Percentiles rank a stretch among this genome's conserved stretches.
Conservation (phyloP, 2,888 invertebrate species). For the Clanis bilineata region DNA sequence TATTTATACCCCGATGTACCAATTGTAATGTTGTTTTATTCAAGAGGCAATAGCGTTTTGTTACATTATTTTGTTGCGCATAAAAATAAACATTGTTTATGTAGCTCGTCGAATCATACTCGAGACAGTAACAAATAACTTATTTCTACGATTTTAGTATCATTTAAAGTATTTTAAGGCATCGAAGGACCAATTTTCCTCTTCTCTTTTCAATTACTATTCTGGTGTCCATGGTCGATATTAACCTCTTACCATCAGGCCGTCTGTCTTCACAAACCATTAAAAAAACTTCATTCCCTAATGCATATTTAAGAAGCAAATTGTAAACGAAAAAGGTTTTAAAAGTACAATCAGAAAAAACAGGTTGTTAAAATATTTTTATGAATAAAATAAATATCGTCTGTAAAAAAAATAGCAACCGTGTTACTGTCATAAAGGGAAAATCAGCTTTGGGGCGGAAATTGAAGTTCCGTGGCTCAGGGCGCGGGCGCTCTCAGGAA, state of each 20-base stretch:
- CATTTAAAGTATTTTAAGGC: too few species aligned
- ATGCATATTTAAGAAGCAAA: too few species aligned
- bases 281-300: too few species aligned
- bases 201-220: too few species aligned
- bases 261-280: not conserved
- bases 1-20: conserved; percentile 12
- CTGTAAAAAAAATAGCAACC: conserved; percentile 42
- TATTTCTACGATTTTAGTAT: too few species aligned
- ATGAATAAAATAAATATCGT: conserved; percentile 48
- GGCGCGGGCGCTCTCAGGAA: conserved; percentile 62
- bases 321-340: not conserved
- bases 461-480: conserved; percentile 70
- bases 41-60: not conserved
- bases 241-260: not conserved
- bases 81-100: conserved; percentile 15
- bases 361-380: conserved; percentile 11
- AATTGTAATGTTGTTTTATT: conserved; percentile 21
- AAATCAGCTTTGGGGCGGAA: conserved; percentile 69
- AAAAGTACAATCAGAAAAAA: not conserved
- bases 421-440: conserved; percentile 57
- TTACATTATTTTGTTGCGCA: not conserved
- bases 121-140: not conserved
- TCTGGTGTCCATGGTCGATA: too few species aligned
- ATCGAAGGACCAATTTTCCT: too few species aligned
- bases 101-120: not conserved